Evolutionary conservation across 2,797 vertebrate species (phyloP).

Genomic region (Nannoperca australis): DNA sequence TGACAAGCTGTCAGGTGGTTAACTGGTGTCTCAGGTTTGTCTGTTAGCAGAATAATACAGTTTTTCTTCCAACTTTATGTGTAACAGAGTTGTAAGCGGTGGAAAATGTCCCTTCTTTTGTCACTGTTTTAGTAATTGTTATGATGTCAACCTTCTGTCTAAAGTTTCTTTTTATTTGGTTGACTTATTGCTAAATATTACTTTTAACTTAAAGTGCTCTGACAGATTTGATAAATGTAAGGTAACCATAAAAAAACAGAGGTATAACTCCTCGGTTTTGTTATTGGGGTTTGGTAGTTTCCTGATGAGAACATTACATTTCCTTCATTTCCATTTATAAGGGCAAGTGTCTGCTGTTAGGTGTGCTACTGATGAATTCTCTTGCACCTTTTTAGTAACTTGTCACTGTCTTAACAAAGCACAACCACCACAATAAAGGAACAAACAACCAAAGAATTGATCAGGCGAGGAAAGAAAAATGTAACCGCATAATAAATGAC

Average conservation of each 20-base stretch:
- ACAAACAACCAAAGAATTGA: neutral
- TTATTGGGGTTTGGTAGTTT: neutral
- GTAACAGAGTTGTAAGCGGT: neutral
- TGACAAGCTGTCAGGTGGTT: neutral
- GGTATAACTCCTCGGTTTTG: neutral
- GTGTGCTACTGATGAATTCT: neutral
- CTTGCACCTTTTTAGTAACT: neutral
- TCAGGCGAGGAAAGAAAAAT: neutral
- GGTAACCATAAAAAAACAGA: neutral
- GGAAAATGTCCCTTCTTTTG: neutral
- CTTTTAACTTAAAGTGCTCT: neutral
- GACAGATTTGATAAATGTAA: neutral
- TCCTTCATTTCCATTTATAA: neutral
- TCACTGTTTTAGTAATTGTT: neutral
- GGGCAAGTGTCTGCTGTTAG: neutral
- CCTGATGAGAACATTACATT: neutral
- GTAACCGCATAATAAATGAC: neutral
- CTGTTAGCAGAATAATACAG: neutral
- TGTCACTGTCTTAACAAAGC: constrained; percentile 1
- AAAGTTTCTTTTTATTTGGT: neutral
- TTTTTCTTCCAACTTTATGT: neutral
- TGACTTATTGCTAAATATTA: neutral
- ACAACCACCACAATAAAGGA: neutral
- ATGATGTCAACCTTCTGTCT: neutral
- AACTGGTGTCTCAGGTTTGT: neutral